phyloP scores from a whole-genome alignment of 2,888 invertebrate genomes.

The Dynastes grantii region DNA sequence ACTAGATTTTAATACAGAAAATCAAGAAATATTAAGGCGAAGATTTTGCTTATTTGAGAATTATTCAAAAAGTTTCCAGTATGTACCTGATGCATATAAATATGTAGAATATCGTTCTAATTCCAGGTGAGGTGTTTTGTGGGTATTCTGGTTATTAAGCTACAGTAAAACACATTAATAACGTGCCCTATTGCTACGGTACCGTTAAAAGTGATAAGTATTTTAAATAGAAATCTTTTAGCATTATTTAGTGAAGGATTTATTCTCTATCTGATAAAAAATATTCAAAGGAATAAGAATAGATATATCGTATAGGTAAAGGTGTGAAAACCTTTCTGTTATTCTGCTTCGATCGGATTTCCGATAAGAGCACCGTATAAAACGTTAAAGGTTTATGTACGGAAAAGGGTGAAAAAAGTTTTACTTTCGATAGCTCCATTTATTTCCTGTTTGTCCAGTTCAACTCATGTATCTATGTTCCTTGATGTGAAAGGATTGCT shows the following conservation, averaged over 20 bases:
- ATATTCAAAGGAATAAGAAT: conserved; percentile 41
- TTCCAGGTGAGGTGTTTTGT: too few species aligned
- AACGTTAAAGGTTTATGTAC: conserved; percentile 31
- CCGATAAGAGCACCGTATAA: conserved; percentile 52
- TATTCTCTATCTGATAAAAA: conserved; percentile 56
- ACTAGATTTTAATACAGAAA: too few species aligned
- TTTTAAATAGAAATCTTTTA: conserved; percentile 36
- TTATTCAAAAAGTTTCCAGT: too few species aligned
- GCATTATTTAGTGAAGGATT: conserved; percentile 49
- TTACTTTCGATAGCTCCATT: conserved; percentile 37
- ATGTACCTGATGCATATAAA: too few species aligned
- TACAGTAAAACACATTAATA: too few species aligned
- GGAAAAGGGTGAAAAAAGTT: conserved; percentile 48
- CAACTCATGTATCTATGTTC: conserved; percentile 11
- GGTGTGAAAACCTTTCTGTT: conserved; percentile 56
- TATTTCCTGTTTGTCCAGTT: conserved; percentile 57
- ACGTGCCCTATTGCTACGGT: background rate
- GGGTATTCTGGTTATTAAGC: too few species aligned
- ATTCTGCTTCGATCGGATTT: conserved; percentile 54
- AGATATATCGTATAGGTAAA: conserved; percentile 45
- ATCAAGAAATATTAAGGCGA: too few species aligned
- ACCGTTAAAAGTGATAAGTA: conserved; percentile 40
- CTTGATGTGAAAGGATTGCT: background rate
- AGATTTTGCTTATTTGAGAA: too few species aligned
- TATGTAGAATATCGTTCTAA: too few species aligned